Percentiles rank a stretch among this genome's conserved stretches.
phyloP scores from a whole-genome alignment of 2,888 invertebrate species.

The Drosophila greeni region DNA sequence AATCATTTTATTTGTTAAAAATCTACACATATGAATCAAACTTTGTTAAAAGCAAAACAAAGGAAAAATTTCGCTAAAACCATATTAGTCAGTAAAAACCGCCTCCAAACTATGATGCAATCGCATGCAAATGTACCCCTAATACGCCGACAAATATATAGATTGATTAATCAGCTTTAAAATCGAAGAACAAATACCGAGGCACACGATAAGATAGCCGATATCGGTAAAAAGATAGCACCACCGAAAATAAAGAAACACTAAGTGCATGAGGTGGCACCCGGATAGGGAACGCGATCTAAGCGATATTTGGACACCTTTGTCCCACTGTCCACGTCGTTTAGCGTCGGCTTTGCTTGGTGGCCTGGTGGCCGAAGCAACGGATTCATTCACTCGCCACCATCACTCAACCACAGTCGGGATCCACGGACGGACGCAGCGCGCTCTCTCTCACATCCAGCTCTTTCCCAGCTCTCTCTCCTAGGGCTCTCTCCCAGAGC shows the following conservation, averaged over 20 bases:
- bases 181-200: slow-evolving; percentile 6
- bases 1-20: no score
- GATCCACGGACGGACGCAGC: slow-evolving; percentile 23
- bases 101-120: background rate
- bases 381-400: slow-evolving; percentile 23
- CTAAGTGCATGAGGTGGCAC: background rate
- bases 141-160: background rate
- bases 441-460: no score
- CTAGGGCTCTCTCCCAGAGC: no score
- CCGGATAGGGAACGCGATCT: background rate
- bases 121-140: background rate
- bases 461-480: background rate
- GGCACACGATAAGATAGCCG: slow-evolving; percentile 18
- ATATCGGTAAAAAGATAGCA: slow-evolving; percentile 4
- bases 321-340: slow-evolving; percentile 24
- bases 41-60: background rate
- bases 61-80: background rate
- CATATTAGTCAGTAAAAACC: background rate
- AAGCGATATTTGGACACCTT: background rate
- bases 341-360: background rate
- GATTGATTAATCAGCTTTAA: slow-evolving; percentile 14
- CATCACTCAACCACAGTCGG: slow-evolving; percentile 25
- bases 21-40: background rate
- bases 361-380: slow-evolving; percentile 10
- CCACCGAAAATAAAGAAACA: background rate